Evolutionary conservation across 2,888 invertebrate genomes (phyloP).

Genomic region (Acrobasis repandana): DNA sequence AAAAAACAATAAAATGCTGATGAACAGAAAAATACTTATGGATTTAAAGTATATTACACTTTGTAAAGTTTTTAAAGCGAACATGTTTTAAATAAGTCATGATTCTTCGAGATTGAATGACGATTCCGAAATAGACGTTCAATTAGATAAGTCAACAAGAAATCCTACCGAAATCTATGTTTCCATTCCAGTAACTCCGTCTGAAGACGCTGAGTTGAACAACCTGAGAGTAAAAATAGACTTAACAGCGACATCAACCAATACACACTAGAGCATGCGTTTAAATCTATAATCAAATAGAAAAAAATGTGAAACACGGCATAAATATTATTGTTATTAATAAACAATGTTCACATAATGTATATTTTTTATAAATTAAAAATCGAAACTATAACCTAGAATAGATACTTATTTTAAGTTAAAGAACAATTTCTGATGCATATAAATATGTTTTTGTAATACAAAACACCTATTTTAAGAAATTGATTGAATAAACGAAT

Average conservation of each 20-base stretch:
- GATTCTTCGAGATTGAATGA: neutral
- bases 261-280: constrained; percentile 38
- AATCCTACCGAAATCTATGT: neutral
- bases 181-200: constrained; percentile 3
- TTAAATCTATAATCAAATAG: neutral
- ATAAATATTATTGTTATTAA: neutral
- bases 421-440: too few relatives aligned
- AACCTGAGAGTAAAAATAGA: constrained; percentile 76
- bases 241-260: constrained; percentile 51
- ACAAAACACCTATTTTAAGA: too few relatives aligned
- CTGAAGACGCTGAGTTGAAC: constrained; percentile 60
- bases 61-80: too few relatives aligned
- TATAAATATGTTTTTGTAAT: too few relatives aligned
- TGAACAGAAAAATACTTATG: too few relatives aligned
- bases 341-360: too few relatives aligned
- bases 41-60: too few relatives aligned
- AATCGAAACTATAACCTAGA: too few relatives aligned
- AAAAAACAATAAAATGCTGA: too few relatives aligned
- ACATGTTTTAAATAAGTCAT: neutral
- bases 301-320: neutral
- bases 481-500: too few relatives aligned
- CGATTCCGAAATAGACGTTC: constrained; percentile 8
- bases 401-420: too few relatives aligned
- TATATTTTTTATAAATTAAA: too few relatives aligned
- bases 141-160: constrained; percentile 11